A percentile compares a stretch with the other conserved stretches of the same genome.
These are phyloP conservation scores for Drosophila fungiperda DNA, from an alignment of 2,888 invertebrate species.

Conservation along the genomic window DNA sequence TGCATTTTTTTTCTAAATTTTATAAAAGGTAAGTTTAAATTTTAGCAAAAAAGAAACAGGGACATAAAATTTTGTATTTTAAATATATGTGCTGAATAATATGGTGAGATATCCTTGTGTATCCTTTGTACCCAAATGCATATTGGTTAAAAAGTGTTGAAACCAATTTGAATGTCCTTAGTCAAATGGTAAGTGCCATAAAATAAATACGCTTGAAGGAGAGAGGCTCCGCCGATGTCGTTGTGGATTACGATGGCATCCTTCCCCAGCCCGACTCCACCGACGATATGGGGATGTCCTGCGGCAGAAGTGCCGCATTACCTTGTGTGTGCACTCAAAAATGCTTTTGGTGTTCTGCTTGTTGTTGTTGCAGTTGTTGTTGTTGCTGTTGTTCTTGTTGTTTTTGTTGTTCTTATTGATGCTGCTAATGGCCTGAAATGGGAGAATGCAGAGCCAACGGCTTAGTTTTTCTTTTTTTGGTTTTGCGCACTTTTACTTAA, in stretches of 20 bases:
- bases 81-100: background rate
- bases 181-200: background rate
- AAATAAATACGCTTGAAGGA: background rate
- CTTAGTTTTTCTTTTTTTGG: conserved; percentile 5
- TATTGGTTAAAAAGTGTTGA: background rate
- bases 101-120: background rate
- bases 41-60: background rate
- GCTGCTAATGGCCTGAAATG: conserved; percentile 10
- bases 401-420: conserved; percentile 7
- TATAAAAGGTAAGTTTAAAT: background rate
- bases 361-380: background rate
- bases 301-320: conserved; percentile 2
- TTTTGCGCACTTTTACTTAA: conserved; percentile 8
- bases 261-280: background rate
- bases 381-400: background rate
- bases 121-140: background rate
- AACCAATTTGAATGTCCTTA: background rate
- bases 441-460: conserved; percentile 5
- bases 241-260: background rate
- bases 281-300: background rate
- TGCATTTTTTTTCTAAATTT: background rate
- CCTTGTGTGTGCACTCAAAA: conserved; percentile 4
- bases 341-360: background rate
- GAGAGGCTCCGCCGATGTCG: background rate
- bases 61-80: background rate